Percentiles rank a stretch among this genome's conserved stretches.
phyloP scores from a whole-genome alignment of 2,797 vertebrate species.

The Cetoscarus ocellatus region DNA sequence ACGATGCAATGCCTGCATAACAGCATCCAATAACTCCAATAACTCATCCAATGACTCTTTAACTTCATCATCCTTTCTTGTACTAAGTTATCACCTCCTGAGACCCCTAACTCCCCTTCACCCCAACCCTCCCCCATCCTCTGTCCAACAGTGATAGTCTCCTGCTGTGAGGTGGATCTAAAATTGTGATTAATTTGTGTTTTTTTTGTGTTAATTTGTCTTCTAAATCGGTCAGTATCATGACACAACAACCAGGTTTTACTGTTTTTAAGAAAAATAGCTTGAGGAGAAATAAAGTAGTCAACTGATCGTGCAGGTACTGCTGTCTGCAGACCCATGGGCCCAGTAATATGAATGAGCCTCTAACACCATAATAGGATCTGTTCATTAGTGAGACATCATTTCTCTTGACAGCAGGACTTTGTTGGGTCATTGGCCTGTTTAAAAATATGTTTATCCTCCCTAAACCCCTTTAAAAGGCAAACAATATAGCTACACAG shows the following conservation, averaged over 20 bases:
- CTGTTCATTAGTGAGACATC: conserved; percentile 44
- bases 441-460: conserved; percentile 8
- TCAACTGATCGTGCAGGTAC: conserved; percentile 9
- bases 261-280: conserved; percentile 28
- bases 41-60: too few relatives aligned
- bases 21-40: too few relatives aligned
- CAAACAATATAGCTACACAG: conserved; percentile 10
- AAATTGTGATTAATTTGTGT: too few relatives aligned
- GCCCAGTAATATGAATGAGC: conserved; percentile 18
- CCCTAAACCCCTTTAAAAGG: conserved; percentile 17
- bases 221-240: conserved; percentile 30
- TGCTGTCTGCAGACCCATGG: conserved; percentile 5
- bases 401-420: conserved; percentile 19
- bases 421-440: conserved; percentile 18
- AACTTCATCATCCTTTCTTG: too few relatives aligned
- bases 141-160: too few relatives aligned
- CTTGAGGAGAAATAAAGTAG: conserved; percentile 10
- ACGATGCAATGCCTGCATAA: too few relatives aligned
- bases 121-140: too few relatives aligned
- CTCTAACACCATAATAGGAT: conserved; percentile 21
- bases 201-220: conserved; percentile 9
- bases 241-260: conserved; percentile 24
- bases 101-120: too few relatives aligned
- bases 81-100: too few relatives aligned
- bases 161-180: too few relatives aligned